These are phyloP conservation scores for Sericinus montela DNA, from an alignment of 2,888 invertebrate genomes.

Conservation along the genomic window DNA sequence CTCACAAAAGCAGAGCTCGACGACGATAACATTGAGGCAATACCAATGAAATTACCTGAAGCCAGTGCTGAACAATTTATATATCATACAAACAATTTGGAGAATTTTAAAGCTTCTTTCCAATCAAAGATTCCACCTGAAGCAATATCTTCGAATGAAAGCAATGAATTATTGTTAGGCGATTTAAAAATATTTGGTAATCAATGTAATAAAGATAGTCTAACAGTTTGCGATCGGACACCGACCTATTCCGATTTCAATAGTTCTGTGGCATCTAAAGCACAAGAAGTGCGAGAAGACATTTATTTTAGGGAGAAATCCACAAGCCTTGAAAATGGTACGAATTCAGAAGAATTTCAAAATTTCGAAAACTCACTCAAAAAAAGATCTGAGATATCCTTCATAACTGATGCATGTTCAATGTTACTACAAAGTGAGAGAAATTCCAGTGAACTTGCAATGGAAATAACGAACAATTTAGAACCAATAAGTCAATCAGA, in stretches of 20 bases:
- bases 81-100: conserved; percentile 27
- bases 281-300: conserved; percentile 53
- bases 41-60: conserved; percentile 43
- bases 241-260: conserved; percentile 58
- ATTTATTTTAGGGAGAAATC: conserved; percentile 41
- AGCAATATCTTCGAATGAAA: conserved; percentile 39
- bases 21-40: conserved; percentile 32
- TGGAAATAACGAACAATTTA: conserved; percentile 25
- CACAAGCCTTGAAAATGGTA: conserved; percentile 46
- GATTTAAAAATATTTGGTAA: conserved; percentile 39
- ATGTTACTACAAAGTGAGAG: conserved; percentile 51
- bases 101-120: conserved; percentile 50
- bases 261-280: conserved; percentile 46
- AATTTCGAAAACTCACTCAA: conserved; percentile 50
- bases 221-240: conserved; percentile 35
- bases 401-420: conserved; percentile 52
- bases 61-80: conserved; percentile 30
- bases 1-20: conserved; percentile 31
- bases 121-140: conserved; percentile 57
- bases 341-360: conserved; percentile 54
- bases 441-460: conserved; percentile 41
- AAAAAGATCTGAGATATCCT: conserved; percentile 59
- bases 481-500: conserved; percentile 38
- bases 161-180: conserved; percentile 41
- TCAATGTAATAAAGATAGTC: conserved; percentile 39